A percentile compares a stretch with the other conserved stretches of the same genome.
phyloP scores from a whole-genome alignment of 1,140 invertebrate species.

The Leptopilina boulardi region DNA sequence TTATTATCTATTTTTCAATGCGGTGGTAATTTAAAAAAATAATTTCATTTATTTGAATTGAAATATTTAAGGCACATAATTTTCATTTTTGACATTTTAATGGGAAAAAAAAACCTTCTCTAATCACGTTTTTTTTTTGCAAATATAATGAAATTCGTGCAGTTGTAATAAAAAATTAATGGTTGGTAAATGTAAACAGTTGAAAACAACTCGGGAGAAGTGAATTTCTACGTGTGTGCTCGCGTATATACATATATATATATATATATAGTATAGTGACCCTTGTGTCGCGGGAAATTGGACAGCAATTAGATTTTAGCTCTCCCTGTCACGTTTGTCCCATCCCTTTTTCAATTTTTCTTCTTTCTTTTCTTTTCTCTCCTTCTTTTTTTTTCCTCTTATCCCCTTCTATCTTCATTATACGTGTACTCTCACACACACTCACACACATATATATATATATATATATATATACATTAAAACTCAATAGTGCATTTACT shows the following conservation, averaged over 20 bases:
- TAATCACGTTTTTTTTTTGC: too few relatives aligned
- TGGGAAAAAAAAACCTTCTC: too few relatives aligned
- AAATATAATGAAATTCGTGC: slow-evolving; percentile 17
- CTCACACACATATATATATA: slow-evolving; percentile 41
- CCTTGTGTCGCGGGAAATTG: slow-evolving; percentile 52
- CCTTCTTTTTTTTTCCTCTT: slow-evolving; percentile 25
- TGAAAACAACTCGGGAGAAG: slow-evolving; percentile 40
- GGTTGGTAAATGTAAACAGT: slow-evolving; percentile 20
- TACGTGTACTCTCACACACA: slow-evolving; percentile 41
- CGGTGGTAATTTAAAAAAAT: too few relatives aligned
- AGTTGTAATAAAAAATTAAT: not conserved
- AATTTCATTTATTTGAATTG: too few relatives aligned
- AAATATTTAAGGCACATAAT: too few relatives aligned
- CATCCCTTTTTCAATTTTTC: slow-evolving; percentile 18
- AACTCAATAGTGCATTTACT: slow-evolving; percentile 47
- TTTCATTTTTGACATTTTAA: too few relatives aligned
- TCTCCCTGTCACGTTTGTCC: slow-evolving; percentile 41
- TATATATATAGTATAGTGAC: too few relatives aligned
- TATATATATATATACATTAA: too few relatives aligned
- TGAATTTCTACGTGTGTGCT: slow-evolving; percentile 45
- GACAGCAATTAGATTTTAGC: slow-evolving; percentile 60
- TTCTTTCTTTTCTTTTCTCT: slow-evolving; percentile 20
- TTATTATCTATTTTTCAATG: too few relatives aligned
- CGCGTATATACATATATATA: too few relatives aligned
- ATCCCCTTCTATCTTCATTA: slow-evolving; percentile 44